phyloP scores from a whole-genome alignment of 2,888 invertebrate species.

The Anthophora plumipes region DNA sequence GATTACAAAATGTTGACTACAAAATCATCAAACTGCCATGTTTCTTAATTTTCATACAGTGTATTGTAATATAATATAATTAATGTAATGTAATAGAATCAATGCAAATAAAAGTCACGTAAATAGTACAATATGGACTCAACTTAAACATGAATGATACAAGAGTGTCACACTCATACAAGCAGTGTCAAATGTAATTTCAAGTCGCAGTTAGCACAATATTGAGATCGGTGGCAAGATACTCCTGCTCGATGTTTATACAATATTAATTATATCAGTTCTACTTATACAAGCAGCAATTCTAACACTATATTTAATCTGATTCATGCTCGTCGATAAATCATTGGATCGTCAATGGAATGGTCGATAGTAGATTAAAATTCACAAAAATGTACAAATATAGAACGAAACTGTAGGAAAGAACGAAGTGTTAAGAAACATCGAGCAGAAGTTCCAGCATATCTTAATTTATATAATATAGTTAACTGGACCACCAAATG shows the following conservation, averaged over 20 bases:
- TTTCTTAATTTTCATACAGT: constrained; percentile 59
- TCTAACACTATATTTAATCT: constrained; percentile 38
- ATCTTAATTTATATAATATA: constrained; percentile 79
- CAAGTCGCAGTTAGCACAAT: constrained; percentile 78
- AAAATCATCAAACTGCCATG: constrained; percentile 75
- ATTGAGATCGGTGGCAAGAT: constrained; percentile 81
- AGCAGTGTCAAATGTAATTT: constrained; percentile 66
- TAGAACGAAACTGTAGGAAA: constrained; percentile 40
- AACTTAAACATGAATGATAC: constrained; percentile 76
- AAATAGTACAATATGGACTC: constrained; percentile 76
- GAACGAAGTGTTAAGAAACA: constrained; percentile 52
- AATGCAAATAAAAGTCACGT: constrained; percentile 76
- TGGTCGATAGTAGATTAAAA: constrained; percentile 52
- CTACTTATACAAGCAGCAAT: constrained; percentile 36
- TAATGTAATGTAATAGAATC: constrained; percentile 74
- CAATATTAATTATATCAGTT: constrained; percentile 44
- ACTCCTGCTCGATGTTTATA: constrained; percentile 76
- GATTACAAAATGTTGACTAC: constrained; percentile 76
- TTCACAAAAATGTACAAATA: constrained; percentile 46
- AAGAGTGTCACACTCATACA: constrained; percentile 74
- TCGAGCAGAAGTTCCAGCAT: constrained; percentile 77
- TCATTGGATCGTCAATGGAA: constrained; percentile 60
- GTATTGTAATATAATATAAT: constrained; percentile 72
- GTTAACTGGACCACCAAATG: constrained; percentile 76
- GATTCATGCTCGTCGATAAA: constrained; percentile 30